phyloP scores from a whole-genome alignment of 2,113 vertebrate genomes.

The Nipponia nippon region DNA sequence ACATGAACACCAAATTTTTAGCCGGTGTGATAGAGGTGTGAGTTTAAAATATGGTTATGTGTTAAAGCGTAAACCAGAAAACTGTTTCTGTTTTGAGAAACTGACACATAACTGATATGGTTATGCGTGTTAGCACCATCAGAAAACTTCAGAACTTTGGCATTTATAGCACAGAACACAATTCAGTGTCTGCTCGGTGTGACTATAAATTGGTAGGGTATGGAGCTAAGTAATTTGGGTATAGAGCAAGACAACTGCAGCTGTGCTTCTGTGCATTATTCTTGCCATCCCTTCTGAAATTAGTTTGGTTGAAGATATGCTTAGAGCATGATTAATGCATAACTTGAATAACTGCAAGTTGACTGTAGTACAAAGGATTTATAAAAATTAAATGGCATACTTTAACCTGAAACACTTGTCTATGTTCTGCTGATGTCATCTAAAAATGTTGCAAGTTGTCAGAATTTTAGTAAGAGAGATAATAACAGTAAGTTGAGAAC shows the following conservation, averaged over 20 bases:
- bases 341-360: neutral
- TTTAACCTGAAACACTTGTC: neutral
- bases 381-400: neutral
- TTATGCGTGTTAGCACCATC: neutral
- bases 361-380: neutral
- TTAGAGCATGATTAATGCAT: neutral
- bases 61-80: neutral
- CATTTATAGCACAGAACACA: neutral
- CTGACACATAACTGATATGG: neutral
- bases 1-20: neutral
- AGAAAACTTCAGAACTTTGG: neutral
- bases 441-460: neutral
- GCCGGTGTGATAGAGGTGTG: neutral
- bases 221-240: neutral
- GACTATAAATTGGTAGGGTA: neutral
- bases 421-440: neutral
- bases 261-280: fast-evolving
- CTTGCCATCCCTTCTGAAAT: neutral
- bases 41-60: neutral
- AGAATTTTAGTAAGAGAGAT: neutral
- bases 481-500: neutral
- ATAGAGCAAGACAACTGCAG: neutral
- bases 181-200: neutral
- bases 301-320: fast-evolving
- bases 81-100: too few relatives aligned